phyloP scores from a whole-genome alignment of 2,888 invertebrate genomes.

The Empis stercorea region DNA sequence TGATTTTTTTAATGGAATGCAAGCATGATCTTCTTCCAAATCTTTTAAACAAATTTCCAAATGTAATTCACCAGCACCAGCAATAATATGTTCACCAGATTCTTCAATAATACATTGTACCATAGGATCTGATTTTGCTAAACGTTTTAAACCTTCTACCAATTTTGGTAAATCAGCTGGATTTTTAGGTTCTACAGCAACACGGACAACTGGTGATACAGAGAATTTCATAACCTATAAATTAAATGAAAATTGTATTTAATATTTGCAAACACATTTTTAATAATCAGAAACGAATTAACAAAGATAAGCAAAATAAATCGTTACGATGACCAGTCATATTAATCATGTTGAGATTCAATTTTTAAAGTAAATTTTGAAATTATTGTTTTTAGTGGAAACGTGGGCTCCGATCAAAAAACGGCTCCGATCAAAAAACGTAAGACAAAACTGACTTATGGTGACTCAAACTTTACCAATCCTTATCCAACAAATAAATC shows the following conservation, averaged over 20 bases:
- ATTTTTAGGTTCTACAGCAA: constrained; percentile 99
- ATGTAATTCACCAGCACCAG: constrained; percentile 98
- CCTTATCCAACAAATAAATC: no score
- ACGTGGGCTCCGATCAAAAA: no score
- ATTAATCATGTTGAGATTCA: no score
- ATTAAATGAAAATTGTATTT: neutral
- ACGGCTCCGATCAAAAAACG: no score
- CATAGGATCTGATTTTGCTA: constrained; percentile 99
- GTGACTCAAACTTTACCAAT: no score
- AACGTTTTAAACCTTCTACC: constrained; percentile 95
- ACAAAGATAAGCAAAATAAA: neutral
- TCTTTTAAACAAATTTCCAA: constrained; percentile 99
- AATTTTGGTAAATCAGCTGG: constrained; percentile 98
- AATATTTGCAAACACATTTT: neutral
- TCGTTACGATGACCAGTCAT: no score
- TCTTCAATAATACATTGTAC: constrained; percentile 99
- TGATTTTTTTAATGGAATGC: constrained; percentile 96
- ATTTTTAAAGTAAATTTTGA: no score
- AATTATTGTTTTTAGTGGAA: no score
- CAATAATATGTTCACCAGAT: constrained; percentile 98
- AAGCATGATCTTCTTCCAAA: constrained; percentile 98
- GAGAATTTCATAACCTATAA: constrained; percentile 97
- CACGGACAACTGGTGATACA: constrained; percentile 97
- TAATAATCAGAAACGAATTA: no score
- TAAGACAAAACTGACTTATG: no score